phyloP scores from a whole-genome alignment of 2,797 vertebrate species.

The Manis javanica region DNA sequence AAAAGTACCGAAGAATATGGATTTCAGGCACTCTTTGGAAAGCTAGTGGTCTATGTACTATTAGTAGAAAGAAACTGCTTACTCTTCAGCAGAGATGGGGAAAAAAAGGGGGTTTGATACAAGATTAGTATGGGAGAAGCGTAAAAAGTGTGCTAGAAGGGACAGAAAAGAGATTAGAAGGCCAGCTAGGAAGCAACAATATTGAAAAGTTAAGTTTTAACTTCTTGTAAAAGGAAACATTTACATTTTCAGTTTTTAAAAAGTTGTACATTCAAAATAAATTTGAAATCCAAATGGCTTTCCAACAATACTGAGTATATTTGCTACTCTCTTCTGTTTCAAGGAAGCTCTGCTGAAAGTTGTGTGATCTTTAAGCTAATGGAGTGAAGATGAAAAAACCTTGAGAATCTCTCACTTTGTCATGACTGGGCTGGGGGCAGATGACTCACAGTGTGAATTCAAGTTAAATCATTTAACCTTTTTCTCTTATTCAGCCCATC shows the following conservation, averaged over 20 bases:
- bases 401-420: conserved; percentile 70
- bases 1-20: not conserved
- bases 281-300: conserved; percentile 58
- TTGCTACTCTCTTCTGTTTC: conserved; percentile 15
- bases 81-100: not conserved
- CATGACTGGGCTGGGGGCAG: conserved; percentile 60
- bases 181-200: not conserved
- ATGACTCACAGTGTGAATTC: conserved; percentile 78
- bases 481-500: conserved; percentile 81
- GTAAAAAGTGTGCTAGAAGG: not conserved
- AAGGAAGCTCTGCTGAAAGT: conserved; percentile 1
- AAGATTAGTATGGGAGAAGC: not conserved
- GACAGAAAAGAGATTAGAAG: not conserved
- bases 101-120: not conserved
- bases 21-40: not conserved
- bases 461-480: conserved; percentile 81
- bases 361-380: conserved; percentile 47
- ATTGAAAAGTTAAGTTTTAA: not conserved
- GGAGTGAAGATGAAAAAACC: conserved; percentile 47
- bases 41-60: not conserved
- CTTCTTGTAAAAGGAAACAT: conserved; percentile 46
- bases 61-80: conserved; percentile 7
- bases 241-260: not conserved
- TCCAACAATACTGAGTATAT: not conserved
- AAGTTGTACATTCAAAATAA: conserved; percentile 44